Evolutionary conservation across 1,140 invertebrate species (phyloP).

Genomic region (Akabosia matsudoensis): DNA sequence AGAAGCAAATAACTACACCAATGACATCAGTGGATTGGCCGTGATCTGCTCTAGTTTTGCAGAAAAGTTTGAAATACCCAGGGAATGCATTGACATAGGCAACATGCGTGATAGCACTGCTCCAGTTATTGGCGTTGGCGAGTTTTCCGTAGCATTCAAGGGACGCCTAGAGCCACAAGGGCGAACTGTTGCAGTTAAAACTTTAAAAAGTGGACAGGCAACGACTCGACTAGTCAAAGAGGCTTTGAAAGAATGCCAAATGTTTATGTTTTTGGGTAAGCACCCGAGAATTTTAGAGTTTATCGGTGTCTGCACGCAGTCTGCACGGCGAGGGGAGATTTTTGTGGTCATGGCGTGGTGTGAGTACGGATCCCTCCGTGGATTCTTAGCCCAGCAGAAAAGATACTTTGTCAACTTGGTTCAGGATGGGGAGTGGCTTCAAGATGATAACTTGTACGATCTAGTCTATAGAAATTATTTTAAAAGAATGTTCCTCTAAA

Average conservation of each 20-base stretch:
- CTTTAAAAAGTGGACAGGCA: neutral
- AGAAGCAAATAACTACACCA: neutral
- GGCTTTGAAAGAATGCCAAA: neutral
- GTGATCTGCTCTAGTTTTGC: neutral
- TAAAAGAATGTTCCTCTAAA: neutral
- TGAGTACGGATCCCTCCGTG: neutral
- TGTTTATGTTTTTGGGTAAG: neutral
- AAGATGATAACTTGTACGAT: neutral
- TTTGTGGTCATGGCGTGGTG: neutral
- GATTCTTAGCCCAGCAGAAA: neutral
- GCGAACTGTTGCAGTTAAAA: neutral
- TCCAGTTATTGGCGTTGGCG: neutral
- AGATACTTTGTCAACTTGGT: neutral
- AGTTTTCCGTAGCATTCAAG: neutral
- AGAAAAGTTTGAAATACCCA: neutral
- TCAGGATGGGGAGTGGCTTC: neutral
- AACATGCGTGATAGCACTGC: slow-evolving; percentile 1
- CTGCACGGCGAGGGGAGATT: neutral
- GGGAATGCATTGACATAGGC: neutral
- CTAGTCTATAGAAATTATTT: neutral
- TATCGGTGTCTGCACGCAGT: neutral
- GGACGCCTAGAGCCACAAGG: neutral
- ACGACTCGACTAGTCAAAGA: neutral
- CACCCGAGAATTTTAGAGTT: neutral
- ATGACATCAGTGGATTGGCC: neutral